Evolutionary conservation across 1,140 invertebrate genomes (phyloP).

Genomic region (Bilobella aurantiaca): DNA sequence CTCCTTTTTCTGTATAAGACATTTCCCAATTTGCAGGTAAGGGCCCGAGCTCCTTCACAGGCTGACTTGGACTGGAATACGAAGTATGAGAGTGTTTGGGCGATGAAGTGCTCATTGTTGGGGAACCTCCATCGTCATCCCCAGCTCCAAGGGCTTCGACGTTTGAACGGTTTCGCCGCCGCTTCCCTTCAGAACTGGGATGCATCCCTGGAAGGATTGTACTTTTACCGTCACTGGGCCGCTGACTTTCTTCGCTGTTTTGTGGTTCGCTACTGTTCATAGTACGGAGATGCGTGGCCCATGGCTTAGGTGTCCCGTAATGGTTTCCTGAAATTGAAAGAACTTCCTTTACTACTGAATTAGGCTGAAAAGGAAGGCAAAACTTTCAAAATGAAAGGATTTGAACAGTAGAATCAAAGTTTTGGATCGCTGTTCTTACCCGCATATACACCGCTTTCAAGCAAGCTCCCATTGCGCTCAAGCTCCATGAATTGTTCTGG

Average conservation of each 20-base stretch:
- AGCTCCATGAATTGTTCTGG: conserved; percentile 51
- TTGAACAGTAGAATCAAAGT: not conserved
- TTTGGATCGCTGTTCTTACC: conserved; percentile 45
- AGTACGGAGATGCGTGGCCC: conserved; percentile 28
- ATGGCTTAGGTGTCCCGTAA: conserved; percentile 49
- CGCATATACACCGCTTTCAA: conserved; percentile 57
- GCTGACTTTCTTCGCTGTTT: conserved; percentile 10
- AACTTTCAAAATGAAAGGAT: too few species aligned
- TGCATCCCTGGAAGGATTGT: conserved; percentile 45
- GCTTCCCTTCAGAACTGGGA: conserved; percentile 49
- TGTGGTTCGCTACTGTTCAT: conserved; percentile 7
- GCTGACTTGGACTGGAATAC: conserved; percentile 8
- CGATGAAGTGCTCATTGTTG: conserved; percentile 19
- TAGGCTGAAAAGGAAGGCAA: too few species aligned
- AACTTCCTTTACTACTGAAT: not conserved
- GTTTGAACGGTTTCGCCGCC: conserved; percentile 48
- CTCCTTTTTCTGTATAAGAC: conserved; percentile 88
- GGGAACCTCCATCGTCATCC: conserved; percentile 25
- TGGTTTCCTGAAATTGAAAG: conserved; percentile 42
- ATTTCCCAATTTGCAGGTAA: conserved; percentile 94
- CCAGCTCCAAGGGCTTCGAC: conserved; percentile 41
- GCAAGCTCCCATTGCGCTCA: conserved; percentile 50
- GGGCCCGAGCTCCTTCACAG: conserved; percentile 63
- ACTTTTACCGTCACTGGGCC: conserved; percentile 26
- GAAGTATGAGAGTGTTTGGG: conserved; percentile 19